These are phyloP conservation scores for Pterocles orientalis DNA, from an alignment of 2,113 vertebrate genomes.

Conservation along the genomic window DNA sequence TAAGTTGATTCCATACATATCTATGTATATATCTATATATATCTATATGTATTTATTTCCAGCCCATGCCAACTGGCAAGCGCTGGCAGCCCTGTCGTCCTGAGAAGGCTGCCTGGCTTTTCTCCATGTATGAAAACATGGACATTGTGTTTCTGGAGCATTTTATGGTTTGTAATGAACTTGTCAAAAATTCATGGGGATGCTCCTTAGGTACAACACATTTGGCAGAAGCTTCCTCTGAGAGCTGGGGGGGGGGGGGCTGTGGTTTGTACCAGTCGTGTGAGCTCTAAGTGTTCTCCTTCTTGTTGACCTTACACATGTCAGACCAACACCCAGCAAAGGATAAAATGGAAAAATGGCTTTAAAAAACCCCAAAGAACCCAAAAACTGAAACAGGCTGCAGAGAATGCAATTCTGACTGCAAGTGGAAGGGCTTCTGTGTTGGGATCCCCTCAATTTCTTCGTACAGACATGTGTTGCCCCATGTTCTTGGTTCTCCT, in stretches of 20 bases:
- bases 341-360: not conserved
- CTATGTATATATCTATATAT: not conserved
- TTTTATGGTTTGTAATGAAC: not conserved
- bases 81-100: not conserved
- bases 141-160: not conserved
- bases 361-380: not conserved
- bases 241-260: not conserved
- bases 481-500: not conserved
- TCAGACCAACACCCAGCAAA: not conserved
- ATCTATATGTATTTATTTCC: accelerated
- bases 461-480: not conserved
- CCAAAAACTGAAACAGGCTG: not conserved
- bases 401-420: not conserved
- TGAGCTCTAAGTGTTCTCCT: not conserved
- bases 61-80: not conserved
- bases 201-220: accelerated
- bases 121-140: not conserved
- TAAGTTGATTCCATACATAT: not conserved
- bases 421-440: not conserved
- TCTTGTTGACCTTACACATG: not conserved
- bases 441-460: not conserved
- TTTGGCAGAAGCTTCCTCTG: not conserved
- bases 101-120: not conserved
- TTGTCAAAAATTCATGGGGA: not conserved
- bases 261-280: not conserved